Conservation (phyloP, 2,113 vertebrate genomes). For the Nothobranchius furzeri region DNA sequence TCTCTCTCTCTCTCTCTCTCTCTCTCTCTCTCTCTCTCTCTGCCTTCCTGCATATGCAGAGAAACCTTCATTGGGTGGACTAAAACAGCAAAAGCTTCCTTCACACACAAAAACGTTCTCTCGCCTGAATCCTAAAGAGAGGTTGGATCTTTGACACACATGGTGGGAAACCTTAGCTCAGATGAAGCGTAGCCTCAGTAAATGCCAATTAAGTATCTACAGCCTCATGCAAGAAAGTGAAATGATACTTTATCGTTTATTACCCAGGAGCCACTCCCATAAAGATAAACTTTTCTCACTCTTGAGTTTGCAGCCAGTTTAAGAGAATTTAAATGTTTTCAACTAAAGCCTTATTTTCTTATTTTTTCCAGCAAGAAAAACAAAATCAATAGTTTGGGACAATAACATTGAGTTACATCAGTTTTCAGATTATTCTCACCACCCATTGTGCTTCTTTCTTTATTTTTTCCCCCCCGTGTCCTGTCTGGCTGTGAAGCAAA, state of each 20-base stretch:
- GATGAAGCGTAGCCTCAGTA: conserved; percentile 1
- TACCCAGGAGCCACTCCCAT: conserved; percentile 1
- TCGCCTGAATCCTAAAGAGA: conserved; percentile 2
- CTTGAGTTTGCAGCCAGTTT: neutral
- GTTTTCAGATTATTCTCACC: neutral
- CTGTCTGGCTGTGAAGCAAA: too few species aligned
- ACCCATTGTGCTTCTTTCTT: too few species aligned
- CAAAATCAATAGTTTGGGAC: neutral
- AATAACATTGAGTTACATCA: neutral
- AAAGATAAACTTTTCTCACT: conserved; percentile 1
- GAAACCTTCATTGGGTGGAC: too few species aligned
- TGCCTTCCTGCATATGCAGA: too few species aligned
- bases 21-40: too few species aligned
- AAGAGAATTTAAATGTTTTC: neutral
- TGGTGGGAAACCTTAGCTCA: neutral
- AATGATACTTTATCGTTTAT: conserved; percentile 9
- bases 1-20: too few species aligned
- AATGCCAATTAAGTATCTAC: conserved; percentile 9
- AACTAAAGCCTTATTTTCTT: neutral
- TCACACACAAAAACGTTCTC: neutral
- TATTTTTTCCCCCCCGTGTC: too few species aligned
- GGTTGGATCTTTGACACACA: neutral
- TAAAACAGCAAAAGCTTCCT: too few species aligned
- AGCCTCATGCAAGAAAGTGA: neutral
- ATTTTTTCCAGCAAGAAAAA: neutral